Evolutionary conservation across 2,797 vertebrate genomes (phyloP).

Genomic region (Emys orbicularis): DNA sequence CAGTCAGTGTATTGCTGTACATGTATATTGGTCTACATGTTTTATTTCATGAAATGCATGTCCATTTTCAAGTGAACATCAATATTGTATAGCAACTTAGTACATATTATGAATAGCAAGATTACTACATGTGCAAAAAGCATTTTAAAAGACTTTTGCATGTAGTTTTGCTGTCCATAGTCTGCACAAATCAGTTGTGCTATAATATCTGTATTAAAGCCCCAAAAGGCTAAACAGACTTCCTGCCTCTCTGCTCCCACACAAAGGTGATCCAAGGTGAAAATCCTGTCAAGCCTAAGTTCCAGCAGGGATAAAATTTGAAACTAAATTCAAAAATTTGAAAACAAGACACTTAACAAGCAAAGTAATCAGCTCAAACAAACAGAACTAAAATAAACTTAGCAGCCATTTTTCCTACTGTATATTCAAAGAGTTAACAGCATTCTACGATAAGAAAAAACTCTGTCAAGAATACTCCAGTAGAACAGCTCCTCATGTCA

Average conservation of each 20-base stretch:
- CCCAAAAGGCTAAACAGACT: constrained; percentile 4
- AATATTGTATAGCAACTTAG: not conserved
- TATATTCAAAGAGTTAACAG: not conserved
- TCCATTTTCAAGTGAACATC: not conserved
- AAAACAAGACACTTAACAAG: not conserved
- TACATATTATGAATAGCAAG: not conserved
- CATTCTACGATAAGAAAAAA: not conserved
- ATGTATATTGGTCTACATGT: not conserved
- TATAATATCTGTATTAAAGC: not conserved
- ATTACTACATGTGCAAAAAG: not conserved
- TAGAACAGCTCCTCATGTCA: not conserved
- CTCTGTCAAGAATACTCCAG: not conserved
- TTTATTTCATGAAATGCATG: not conserved
- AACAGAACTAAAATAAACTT: not conserved
- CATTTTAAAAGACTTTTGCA: not conserved
- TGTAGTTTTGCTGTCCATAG: not conserved
- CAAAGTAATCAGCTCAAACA: not conserved
- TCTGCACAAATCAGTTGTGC: not conserved
- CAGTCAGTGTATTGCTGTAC: not conserved
- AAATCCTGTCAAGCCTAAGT: not conserved
- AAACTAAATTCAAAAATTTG: not conserved
- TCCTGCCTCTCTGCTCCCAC: not conserved
- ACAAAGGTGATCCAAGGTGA: not conserved
- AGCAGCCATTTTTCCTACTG: not conserved
- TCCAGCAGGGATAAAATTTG: not conserved